Conservation (phyloP, 2,888 invertebrate genomes). For the Allacma fusca region DNA sequence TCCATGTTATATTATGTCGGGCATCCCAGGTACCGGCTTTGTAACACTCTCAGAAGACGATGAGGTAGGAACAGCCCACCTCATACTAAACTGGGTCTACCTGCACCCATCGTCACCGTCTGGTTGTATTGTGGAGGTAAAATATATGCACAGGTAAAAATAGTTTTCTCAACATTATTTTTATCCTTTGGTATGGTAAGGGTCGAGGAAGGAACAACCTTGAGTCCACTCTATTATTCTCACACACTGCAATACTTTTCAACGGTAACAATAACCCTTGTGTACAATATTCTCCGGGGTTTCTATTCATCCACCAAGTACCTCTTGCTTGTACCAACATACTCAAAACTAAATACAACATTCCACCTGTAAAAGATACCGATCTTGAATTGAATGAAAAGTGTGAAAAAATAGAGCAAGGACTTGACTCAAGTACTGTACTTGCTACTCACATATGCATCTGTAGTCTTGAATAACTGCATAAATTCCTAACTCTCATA, state of each 20-base stretch:
- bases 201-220: constrained; percentile 31
- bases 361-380: constrained; percentile 26
- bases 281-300: not conserved
- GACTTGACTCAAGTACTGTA: constrained; percentile 18
- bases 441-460: not conserved
- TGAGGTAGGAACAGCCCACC: no score
- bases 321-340: not conserved
- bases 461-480: not conserved
- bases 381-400: constrained; percentile 26
- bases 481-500: not conserved
- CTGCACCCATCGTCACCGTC: no score
- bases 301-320: not conserved
- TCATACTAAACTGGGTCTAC: no score
- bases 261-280: not conserved
- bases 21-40: no score
- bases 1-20: not conserved
- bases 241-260: constrained; percentile 3
- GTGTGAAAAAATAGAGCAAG: constrained; percentile 33
- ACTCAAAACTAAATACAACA: not conserved
- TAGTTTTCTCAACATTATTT: not conserved
- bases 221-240: not conserved
- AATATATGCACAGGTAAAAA: not conserved
- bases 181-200: constrained; percentile 18
- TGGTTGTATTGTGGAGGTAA: no score
- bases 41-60: no score